phyloP scores from a whole-genome alignment of 92 coral and sea anemone genomes.

The Epizoanthus fatuus region DNA sequence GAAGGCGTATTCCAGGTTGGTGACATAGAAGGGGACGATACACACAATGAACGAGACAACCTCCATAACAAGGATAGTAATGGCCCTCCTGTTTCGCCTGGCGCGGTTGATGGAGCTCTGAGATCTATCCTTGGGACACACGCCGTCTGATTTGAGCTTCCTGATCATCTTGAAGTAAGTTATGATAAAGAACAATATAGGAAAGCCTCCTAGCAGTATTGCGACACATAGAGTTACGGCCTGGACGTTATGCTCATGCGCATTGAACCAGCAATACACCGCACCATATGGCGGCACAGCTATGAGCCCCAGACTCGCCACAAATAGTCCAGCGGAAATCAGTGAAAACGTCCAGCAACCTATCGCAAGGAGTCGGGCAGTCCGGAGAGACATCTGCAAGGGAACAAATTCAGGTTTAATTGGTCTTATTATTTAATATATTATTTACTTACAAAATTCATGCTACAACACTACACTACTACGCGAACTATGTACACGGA shows the following conservation, averaged over 20 bases:
- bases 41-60: slow-evolving; percentile 59
- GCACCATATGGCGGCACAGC: background rate
- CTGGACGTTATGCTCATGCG: slow-evolving; percentile 24
- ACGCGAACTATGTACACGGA: no score
- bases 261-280: slow-evolving; percentile 29
- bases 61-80: slow-evolving; percentile 74
- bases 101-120: slow-evolving; percentile 75
- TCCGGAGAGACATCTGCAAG: background rate
- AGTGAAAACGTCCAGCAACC: slow-evolving; percentile 6
- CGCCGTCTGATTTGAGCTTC: slow-evolving; percentile 71
- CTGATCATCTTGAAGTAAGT: slow-evolving; percentile 71
- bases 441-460: no score
- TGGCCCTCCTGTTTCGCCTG: slow-evolving; percentile 77
- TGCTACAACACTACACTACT: no score
- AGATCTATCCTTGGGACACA: slow-evolving; percentile 59
- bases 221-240: slow-evolving; percentile 14
- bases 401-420: slow-evolving; percentile 3
- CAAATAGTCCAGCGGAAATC: background rate
- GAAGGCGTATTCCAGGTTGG: slow-evolving; percentile 24
- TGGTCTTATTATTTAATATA: no score
- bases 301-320: background rate
- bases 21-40: slow-evolving; percentile 57
- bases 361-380: slow-evolving; percentile 18
- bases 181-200: slow-evolving; percentile 59
- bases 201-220: slow-evolving; percentile 52